A percentile compares a stretch with the other conserved stretches of the same genome.
Conservation (phyloP, 92 coral and sea anemone species). For the Virgularia gustaviana region DNA sequence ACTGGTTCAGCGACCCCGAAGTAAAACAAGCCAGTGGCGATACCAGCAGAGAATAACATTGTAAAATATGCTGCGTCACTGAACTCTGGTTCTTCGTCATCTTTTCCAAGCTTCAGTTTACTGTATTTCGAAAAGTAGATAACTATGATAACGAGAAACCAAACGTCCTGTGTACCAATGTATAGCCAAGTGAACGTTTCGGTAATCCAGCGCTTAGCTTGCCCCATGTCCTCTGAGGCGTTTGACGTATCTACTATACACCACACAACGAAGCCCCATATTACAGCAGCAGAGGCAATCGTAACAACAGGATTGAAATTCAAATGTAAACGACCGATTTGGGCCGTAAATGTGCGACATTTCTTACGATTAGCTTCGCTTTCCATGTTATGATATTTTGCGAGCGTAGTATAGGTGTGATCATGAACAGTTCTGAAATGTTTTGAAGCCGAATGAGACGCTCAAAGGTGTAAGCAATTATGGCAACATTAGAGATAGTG, state of each 20-base stretch:
- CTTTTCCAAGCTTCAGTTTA: constrained; percentile 68
- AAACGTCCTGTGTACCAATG: constrained; percentile 77
- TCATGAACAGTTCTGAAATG: too few species aligned
- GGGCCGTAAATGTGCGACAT: constrained; percentile 22
- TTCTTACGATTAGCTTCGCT: too few species aligned
- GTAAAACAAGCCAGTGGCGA: constrained; percentile 70
- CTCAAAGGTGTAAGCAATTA: too few species aligned
- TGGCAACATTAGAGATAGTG: too few species aligned
- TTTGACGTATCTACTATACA: constrained; percentile 42
- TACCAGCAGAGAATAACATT: constrained; percentile 77
- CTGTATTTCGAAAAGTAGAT: constrained; percentile 74
- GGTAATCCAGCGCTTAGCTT: constrained; percentile 64
- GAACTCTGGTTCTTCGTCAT: constrained; percentile 75
- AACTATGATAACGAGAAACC: constrained; percentile 66
- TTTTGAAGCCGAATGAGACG: too few species aligned
- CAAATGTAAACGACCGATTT: constrained; percentile 37
- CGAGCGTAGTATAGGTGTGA: too few species aligned
- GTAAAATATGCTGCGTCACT: constrained; percentile 75
- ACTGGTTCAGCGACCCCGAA: constrained; percentile 61
- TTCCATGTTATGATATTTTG: too few species aligned
- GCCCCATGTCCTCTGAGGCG: constrained; percentile 34
- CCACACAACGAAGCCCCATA: constrained; percentile 62
- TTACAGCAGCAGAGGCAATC: constrained; percentile 49
- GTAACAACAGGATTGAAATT: constrained; percentile 74
- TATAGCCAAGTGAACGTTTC: constrained; percentile 72